These are phyloP conservation scores for Caiman crocodilus DNA, from an alignment of 2,797 vertebrate species.

Conservation along the genomic window DNA sequence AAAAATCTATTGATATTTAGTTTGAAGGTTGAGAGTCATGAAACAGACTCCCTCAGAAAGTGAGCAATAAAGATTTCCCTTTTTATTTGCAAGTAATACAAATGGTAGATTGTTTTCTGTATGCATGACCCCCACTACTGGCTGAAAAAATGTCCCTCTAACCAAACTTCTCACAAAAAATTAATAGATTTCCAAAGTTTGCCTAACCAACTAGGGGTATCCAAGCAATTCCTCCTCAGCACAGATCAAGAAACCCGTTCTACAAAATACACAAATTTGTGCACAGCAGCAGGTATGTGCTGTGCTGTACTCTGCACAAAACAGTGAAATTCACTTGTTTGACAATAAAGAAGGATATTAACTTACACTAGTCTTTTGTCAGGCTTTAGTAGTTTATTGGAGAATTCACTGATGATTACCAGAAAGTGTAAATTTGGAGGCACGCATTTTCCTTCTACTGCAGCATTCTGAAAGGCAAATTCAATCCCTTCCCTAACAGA, in stretches of 20 bases:
- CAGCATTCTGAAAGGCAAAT: conserved; percentile 89
- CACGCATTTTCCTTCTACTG: conserved; percentile 77
- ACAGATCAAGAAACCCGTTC: background rate
- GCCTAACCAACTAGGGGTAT: background rate
- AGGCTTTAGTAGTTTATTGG: conserved; percentile 90
- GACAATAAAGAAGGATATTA: background rate
- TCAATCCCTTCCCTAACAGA: conserved; percentile 89
- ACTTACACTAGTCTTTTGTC: conserved; percentile 94
- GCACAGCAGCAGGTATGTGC: background rate
- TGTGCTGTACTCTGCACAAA: background rate
- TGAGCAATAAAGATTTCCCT: background rate
- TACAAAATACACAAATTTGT: background rate
- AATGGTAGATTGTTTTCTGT: background rate
- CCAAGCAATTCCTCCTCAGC: background rate
- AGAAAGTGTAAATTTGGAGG: conserved; percentile 89
- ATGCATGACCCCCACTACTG: background rate
- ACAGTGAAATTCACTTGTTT: background rate
- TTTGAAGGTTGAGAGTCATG: background rate
- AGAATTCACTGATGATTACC: conserved; percentile 91
- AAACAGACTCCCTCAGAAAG: background rate
- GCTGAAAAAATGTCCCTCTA: background rate
- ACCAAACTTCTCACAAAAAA: background rate
- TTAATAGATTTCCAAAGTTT: background rate
- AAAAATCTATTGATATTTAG: background rate
- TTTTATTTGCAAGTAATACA: background rate